Evolutionary conservation across 2,888 invertebrate genomes (phyloP), one percentile per base, ranked within the genome.

Genomic region (Volucella zonaria): DNA sequence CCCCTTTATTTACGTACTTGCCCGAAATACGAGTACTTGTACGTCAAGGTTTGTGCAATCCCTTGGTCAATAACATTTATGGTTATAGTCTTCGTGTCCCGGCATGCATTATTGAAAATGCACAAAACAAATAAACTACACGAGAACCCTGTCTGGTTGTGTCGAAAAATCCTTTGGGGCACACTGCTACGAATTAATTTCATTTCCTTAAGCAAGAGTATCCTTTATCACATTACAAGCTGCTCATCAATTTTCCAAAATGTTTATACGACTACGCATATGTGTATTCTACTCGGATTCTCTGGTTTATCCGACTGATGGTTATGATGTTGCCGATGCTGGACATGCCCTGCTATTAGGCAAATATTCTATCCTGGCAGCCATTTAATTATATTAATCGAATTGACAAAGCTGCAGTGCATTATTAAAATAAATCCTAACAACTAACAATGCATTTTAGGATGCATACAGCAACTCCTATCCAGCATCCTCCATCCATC

Each of bases 301-400:
- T 31, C 31, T 6, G 31, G 6, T 31, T 31, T 31, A 31, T 31
- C 31, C 31, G 31, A 6, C 31, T 31, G 31, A 31, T 31, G 31
- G 31, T 31, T 31, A 31, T 31, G 31, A 31, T 6, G 31, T 6
- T 31, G 31, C 54, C 23, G 49, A n/a, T 68, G 52, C 52, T 49
- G 15, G 47, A 58, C 43, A 18, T 49, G 42, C 45, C 14, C 47
- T 64, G 47, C 71, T 67, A 67, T 80, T 73, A 77, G 85, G 76
- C 68, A 81, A 81, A 85, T 85, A 77, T 85, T 81, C 76, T 45
- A 68, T 85, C 73, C 76, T 85, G 81, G 52, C 76, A 68, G 80
- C 73, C 81, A 85, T 85, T 85, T 85, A 76, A 85, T 85, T 85
- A 85, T 85, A 85, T 85, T 85, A 85, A 85, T 85, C 85, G 81